phyloP scores from a whole-genome alignment of 2,113 vertebrate genomes.

The Cyphotilapia sp. region DNA sequence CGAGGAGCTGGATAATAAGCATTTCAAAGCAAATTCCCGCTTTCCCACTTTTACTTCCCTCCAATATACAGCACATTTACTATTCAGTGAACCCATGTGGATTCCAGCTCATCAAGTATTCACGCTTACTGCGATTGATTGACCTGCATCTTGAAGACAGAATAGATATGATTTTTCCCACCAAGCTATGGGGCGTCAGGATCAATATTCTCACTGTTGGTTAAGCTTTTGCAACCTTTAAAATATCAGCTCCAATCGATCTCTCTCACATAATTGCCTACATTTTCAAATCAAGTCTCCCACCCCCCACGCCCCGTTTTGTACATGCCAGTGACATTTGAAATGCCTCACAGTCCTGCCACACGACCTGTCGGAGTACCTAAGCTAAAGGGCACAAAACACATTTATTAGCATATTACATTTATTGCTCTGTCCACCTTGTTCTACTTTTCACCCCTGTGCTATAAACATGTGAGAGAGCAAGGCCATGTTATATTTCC shows the following conservation, averaged over 20 bases:
- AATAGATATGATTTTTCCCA: slow-evolving; percentile 69
- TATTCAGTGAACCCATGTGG: slow-evolving; percentile 17
- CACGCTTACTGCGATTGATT: slow-evolving; percentile 57
- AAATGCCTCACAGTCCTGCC: slow-evolving; percentile 21
- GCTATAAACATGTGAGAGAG: slow-evolving; percentile 33
- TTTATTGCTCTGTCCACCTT: slow-evolving; percentile 26
- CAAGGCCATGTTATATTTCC: slow-evolving; percentile 77
- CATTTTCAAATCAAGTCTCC: slow-evolving; percentile 56
- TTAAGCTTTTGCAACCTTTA: slow-evolving; percentile 73
- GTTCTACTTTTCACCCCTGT: background rate
- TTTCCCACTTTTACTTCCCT: slow-evolving; percentile 18
- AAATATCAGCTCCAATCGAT: slow-evolving; percentile 68
- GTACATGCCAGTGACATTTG: slow-evolving; percentile 56
- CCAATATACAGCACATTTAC: slow-evolving; percentile 14
- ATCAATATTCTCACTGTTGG: slow-evolving; percentile 73
- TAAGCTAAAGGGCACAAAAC: slow-evolving; percentile 22
- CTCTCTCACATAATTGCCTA: slow-evolving; percentile 64
- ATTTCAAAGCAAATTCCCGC: slow-evolving; percentile 44
- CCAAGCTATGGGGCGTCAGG: slow-evolving; percentile 36
- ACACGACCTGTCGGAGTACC: background rate
- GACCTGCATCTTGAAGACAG: slow-evolving; percentile 55
- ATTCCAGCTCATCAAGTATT: slow-evolving; percentile 30
- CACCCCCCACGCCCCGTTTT: background rate
- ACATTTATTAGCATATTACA: slow-evolving; percentile 36
- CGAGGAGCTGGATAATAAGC: slow-evolving; percentile 29